Conservation (phyloP, 1,140 invertebrate species). For the Zaprionus taronus region DNA sequence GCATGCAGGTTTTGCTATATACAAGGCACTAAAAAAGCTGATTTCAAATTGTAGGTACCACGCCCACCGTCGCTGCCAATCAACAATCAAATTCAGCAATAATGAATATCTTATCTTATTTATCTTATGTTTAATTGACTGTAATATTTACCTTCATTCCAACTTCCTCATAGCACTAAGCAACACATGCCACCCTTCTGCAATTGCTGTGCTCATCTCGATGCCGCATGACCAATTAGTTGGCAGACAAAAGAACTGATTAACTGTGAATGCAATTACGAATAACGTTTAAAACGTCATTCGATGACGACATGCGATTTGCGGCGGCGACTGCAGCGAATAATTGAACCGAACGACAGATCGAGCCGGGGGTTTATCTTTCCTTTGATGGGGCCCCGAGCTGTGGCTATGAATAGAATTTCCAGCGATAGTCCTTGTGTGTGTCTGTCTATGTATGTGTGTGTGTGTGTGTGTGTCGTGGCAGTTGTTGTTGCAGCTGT, state of each 20-base stretch:
- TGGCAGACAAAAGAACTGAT: constrained; percentile 13
- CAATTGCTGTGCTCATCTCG: neutral
- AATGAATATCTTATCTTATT: no score
- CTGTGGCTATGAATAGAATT: constrained; percentile 10
- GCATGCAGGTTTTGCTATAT: no score
- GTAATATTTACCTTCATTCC: no score
- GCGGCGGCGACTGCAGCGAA: neutral
- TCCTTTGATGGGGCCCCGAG: neutral
- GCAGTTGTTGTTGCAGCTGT: neutral
- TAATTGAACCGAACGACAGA: constrained; percentile 7
- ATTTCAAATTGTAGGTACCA: no score
- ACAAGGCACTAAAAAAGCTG: no score
- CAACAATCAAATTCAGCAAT: no score
- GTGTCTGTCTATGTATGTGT: neutral
- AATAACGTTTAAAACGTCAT: constrained; percentile 3
- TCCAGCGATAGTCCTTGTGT: neutral
- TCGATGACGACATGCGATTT: neutral
- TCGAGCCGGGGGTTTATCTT: neutral
- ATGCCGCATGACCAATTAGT: neutral
- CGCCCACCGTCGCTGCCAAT: no score
- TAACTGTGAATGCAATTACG: constrained; percentile 12
- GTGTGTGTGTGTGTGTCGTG: neutral
- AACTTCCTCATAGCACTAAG: no score
- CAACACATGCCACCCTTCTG: neutral
- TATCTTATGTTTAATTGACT: no score